phyloP scores from a whole-genome alignment of 2,888 invertebrate species.

The Drosophila fungiperda region DNA sequence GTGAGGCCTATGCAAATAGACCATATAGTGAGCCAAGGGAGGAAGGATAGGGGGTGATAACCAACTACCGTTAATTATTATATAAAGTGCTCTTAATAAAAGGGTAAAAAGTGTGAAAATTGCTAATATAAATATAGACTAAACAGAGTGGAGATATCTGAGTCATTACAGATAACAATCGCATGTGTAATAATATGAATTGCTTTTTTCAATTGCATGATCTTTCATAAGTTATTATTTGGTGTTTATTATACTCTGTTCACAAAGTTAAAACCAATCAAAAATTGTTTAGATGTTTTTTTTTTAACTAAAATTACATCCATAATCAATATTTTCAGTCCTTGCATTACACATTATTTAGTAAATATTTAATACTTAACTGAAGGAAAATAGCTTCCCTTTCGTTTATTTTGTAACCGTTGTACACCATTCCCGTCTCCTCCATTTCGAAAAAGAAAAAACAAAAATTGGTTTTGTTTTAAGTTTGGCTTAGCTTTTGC shows the following conservation, averaged over 20 bases:
- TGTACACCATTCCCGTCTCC: background rate
- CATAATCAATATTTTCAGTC: background rate
- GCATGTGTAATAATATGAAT: background rate
- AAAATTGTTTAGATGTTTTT: background rate
- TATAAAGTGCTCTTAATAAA: constrained; percentile 58
- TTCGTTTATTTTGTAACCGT: background rate
- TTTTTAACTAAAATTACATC: background rate
- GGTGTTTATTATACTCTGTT: background rate
- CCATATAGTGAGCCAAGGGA: constrained; percentile 2
- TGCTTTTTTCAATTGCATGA: background rate
- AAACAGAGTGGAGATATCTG: background rate
- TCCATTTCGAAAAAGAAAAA: background rate
- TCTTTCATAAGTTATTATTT: background rate
- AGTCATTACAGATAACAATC: background rate
- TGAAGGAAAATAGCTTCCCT: background rate
- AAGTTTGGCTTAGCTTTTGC: constrained; percentile 32
- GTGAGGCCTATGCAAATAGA: constrained; percentile 42
- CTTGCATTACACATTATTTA: background rate
- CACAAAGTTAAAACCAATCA: background rate
- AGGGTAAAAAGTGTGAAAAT: constrained; percentile 13
- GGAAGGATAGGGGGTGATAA: constrained; percentile 28
- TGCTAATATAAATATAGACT: background rate
- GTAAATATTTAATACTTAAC: background rate
- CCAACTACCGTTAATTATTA: constrained; percentile 62
- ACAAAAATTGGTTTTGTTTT: constrained; percentile 37